Percentiles rank a stretch among this genome's conserved stretches.
Conservation (phyloP, 2,888 invertebrate species). For the Andrena chrysosceles region DNA sequence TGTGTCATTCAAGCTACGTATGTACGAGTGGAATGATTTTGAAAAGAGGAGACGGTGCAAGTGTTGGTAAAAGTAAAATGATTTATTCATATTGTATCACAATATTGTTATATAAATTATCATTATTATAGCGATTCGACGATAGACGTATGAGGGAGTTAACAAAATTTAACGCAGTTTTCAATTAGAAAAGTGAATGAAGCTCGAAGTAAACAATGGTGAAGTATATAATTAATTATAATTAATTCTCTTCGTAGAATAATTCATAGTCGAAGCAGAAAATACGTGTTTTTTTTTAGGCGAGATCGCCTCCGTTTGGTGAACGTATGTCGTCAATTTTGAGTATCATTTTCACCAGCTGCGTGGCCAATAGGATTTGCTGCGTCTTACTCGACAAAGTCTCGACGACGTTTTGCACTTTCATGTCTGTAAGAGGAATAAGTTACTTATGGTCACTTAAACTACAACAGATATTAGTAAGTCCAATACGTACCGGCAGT, state of each 20-base stretch:
- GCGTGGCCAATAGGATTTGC: constrained; percentile 98
- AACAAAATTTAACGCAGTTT: constrained; percentile 30
- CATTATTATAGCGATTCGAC: constrained; percentile 27
- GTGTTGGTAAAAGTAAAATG: constrained; percentile 33
- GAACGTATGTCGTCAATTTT: constrained; percentile 98
- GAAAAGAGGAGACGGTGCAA: neutral
- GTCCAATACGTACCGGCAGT: constrained; percentile 82
- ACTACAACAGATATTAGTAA: neutral
- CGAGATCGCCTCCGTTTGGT: constrained; percentile 81
- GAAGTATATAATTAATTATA: constrained; percentile 43
- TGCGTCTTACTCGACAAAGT: constrained; percentile 98
- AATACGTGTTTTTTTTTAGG: constrained; percentile 42
- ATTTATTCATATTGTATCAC: constrained; percentile 45
- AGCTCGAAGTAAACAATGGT: constrained; percentile 45
- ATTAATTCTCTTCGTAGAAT: constrained; percentile 46
- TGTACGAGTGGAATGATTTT: neutral
- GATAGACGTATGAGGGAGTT: constrained; percentile 11
- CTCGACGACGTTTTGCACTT: constrained; percentile 97
- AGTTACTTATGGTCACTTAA: constrained; percentile 16
- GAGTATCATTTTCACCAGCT: constrained; percentile 99
- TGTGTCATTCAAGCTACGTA: neutral
- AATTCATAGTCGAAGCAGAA: constrained; percentile 37
- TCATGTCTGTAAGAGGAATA: constrained; percentile 91
- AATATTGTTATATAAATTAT: constrained; percentile 63
- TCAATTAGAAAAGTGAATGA: constrained; percentile 58